These are phyloP conservation scores for Ptychochromis oligacanthus DNA, from an alignment of 2,113 vertebrate species.

Conservation along the genomic window DNA sequence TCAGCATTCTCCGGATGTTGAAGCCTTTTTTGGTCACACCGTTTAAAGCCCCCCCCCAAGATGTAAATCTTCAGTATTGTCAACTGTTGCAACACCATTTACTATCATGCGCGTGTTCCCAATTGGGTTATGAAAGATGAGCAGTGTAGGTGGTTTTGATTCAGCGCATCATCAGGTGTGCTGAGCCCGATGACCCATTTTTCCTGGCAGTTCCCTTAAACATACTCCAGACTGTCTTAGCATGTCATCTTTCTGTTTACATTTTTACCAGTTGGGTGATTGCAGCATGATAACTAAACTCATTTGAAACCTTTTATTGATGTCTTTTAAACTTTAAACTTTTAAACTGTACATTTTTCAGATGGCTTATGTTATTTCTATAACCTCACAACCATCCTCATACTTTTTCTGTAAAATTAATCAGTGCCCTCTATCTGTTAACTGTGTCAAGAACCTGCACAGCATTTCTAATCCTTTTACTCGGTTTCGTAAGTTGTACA, in stretches of 20 bases:
- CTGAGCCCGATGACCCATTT: neutral
- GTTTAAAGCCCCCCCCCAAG: neutral
- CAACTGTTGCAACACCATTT: neutral
- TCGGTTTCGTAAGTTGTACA: constrained; percentile 6
- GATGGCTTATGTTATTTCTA: neutral
- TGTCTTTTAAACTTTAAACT: neutral
- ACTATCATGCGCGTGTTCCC: too few relatives aligned
- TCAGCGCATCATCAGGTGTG: neutral
- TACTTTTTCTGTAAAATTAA: neutral
- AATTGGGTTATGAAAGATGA: too few relatives aligned
- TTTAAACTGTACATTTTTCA: too few relatives aligned
- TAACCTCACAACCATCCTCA: neutral
- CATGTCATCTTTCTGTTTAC: constrained; percentile 9
- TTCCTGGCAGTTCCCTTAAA: constrained; percentile 1
- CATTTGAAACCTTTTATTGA: neutral
- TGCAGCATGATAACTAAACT: neutral
- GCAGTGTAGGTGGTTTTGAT: neutral
- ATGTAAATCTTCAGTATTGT: neutral
- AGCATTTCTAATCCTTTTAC: neutral
- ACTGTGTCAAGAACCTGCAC: neutral
- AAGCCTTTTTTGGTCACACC: constrained; percentile 10
- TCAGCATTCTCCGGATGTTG: constrained; percentile 51
- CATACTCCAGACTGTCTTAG: neutral
- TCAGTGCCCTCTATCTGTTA: neutral
- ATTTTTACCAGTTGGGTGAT: neutral